phyloP scores from a whole-genome alignment of 37 sponge, comb jelly and placozoan genomes.

The Chondrosia reniformis region DNA sequence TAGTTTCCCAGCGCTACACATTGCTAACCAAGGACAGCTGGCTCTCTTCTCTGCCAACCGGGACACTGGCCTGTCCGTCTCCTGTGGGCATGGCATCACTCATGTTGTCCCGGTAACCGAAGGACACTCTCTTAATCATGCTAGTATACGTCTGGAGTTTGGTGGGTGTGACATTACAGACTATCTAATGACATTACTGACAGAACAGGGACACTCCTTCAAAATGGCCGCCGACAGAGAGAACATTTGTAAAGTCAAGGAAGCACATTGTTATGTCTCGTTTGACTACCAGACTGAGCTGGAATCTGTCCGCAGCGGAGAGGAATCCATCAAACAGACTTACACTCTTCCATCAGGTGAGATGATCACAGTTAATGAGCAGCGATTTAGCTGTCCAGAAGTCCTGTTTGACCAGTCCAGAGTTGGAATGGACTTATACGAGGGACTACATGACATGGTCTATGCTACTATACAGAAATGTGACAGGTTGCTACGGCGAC shows the following conservation, averaged over 20 bases:
- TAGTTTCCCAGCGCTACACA: constrained; percentile 94
- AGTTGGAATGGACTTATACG: constrained; percentile 86
- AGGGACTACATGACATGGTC: constrained; percentile 93
- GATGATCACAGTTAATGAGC: constrained; percentile 92
- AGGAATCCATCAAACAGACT: constrained; percentile 78
- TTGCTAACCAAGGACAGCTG: constrained; percentile 94
- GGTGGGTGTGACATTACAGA: constrained; percentile 94
- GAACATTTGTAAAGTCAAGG: constrained; percentile 92
- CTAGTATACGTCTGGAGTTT: constrained; percentile 88
- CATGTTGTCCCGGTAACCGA: constrained; percentile 97
- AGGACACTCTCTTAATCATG: constrained; percentile 96
- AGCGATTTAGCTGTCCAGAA: constrained; percentile 90
- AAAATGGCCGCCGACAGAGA: constrained; percentile 35
- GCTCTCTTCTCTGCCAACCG: constrained; percentile 93
- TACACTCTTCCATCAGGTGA: constrained; percentile 96
- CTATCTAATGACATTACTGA: constrained; percentile 78
- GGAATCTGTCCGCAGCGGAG: constrained; percentile 74
- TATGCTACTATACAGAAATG: constrained; percentile 99
- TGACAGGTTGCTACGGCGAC: constrained; percentile 95
- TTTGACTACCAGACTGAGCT: constrained; percentile 93
- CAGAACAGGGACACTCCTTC: constrained; percentile 44
- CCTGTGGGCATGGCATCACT: constrained; percentile 91
- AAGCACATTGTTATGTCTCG: constrained; percentile 94
- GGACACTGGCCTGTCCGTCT: constrained; percentile 94
- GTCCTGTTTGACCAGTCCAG: constrained; percentile 86